Base-by-base conservation (phyloP, 2,113 vertebrate species). In the Ursus arctos region DNA sequence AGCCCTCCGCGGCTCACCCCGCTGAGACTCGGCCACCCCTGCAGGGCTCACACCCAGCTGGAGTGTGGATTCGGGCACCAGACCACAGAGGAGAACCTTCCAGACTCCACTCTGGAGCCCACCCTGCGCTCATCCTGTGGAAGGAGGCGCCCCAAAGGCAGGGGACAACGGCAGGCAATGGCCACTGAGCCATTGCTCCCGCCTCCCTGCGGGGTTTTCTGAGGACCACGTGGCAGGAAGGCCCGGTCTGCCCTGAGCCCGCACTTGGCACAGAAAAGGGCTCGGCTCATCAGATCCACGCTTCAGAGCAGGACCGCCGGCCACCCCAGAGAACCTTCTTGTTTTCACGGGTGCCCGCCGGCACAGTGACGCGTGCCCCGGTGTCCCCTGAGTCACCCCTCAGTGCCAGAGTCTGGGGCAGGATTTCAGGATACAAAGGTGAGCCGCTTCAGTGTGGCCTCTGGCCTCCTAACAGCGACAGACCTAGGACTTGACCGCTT, bases 251-350 rank as follows among this genome's bases (percentile, higher is more conserved):
- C 67, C 67, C 67, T 1, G n/a, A 10, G 67, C 67, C n/a, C 8
- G 67, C 8, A 8, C 67, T 36, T 71, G n/a, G 67, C 67, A 18
- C n/a, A 71, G 8, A 36, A 3, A 36, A 71, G n/a, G 0, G 14
- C 13, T 7, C 10, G 6, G 26, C 63, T 65, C 28, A 2, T 31
- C 4, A 1, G 2, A 65, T 65, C 28, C 31, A 33, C 6, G 1
- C 11, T 65, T 16, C 63, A 15, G 63, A 31, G 15, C 33, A 92
- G 16, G 19, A 33, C 67, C 3, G 1, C 19, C 0, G 26, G 9
- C 81, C 26, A 19, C 4, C 22, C 28, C n/a, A 59, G 51, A 4
- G 19, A 83, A 49, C 14, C 26, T 55, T 86, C 28, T 76, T 36
- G 1, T 1, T 57, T 51, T 82, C 49, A 80, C 5, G 3, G 36